These are phyloP conservation scores for Choloepus hoffmanni DNA, from an alignment of 2,113 vertebrate species.

Conservation along the genomic window DNA sequence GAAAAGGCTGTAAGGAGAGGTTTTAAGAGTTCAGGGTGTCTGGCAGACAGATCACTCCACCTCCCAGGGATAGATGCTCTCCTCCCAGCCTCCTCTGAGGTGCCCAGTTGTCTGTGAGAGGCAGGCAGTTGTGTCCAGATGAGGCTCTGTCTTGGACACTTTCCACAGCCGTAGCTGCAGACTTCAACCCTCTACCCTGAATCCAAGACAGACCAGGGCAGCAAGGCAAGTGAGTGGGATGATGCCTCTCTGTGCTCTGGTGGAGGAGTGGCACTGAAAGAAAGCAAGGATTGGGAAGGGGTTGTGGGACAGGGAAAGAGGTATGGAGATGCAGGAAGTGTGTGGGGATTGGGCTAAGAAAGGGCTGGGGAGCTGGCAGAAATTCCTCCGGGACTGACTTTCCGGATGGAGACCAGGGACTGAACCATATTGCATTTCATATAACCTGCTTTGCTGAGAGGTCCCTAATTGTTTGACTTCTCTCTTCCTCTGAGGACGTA, in stretches of 20 bases:
- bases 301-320: background rate
- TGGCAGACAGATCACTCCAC: background rate
- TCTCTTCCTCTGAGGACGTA: too few species aligned
- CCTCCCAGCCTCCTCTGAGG: background rate
- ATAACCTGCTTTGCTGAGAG: background rate
- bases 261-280: background rate
- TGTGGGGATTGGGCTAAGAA: background rate
- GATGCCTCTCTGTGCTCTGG: background rate
- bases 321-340: background rate
- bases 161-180: background rate
- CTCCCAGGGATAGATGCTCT: background rate
- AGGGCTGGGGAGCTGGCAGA: background rate
- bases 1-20: background rate
- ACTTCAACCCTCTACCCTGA: background rate
- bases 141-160: background rate
- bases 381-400: background rate
- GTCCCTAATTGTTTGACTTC: background rate
- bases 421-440: background rate
- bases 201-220: background rate
- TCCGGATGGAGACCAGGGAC: background rate
- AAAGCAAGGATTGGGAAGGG: background rate
- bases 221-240: background rate
- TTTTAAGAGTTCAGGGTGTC: background rate
- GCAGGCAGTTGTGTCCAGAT: background rate
- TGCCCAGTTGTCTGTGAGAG: background rate